Conservation (phyloP, 1,140 invertebrate genomes). For the Lamellibrachia luymesi region DNA sequence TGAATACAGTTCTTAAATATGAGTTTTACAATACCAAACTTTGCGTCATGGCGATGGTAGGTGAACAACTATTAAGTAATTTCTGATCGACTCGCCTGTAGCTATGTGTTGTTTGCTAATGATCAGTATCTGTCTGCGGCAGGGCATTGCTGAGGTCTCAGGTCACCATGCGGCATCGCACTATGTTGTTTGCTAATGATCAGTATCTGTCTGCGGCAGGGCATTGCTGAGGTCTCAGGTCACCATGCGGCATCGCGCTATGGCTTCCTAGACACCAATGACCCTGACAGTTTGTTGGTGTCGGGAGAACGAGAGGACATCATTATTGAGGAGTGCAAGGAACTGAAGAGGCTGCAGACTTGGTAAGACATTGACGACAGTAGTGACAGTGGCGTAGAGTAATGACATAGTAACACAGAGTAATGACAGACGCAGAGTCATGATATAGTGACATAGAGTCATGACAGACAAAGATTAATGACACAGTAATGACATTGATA, state of each 20-base stretch:
- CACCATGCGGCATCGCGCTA: constrained; percentile 41
- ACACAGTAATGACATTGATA: neutral
- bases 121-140: neutral
- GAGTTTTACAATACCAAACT: neutral
- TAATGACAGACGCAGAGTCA: neutral
- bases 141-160: constrained; percentile 49
- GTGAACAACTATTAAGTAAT: too few species aligned
- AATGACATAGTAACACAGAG: neutral
- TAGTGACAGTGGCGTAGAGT: neutral
- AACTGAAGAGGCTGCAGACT: constrained; percentile 43
- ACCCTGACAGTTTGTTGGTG: constrained; percentile 42
- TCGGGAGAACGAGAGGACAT: constrained; percentile 37
- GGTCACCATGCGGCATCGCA: constrained; percentile 39
- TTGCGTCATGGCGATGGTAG: too few species aligned
- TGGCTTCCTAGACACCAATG: constrained; percentile 47
- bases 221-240: constrained; percentile 47
- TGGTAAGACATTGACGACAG: constrained; percentile 33
- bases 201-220: constrained; percentile 30
- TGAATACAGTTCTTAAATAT: neutral
- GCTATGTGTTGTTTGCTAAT: neutral
- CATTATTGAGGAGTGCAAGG: constrained; percentile 45
- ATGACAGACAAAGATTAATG: too few species aligned
- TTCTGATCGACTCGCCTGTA: neutral
- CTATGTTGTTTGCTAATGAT: neutral
- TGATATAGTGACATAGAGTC: neutral